phyloP scores from a whole-genome alignment of 2,888 invertebrate species.

The Aphidoletes aphidimyza region DNA sequence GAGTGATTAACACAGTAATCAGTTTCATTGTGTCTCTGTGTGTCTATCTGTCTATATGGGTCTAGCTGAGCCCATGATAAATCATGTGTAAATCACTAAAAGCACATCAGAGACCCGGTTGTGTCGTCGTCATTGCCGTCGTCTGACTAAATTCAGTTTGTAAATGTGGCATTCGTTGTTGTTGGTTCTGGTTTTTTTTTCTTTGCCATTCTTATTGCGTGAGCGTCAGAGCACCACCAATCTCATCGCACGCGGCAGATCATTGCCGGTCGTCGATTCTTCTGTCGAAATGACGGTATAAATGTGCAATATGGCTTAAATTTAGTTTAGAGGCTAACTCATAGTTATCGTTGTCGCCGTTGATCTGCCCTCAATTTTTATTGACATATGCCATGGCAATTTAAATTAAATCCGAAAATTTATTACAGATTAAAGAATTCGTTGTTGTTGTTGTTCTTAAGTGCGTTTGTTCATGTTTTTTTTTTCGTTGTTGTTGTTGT shows the following conservation, averaged over 20 bases:
- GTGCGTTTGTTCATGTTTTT: not conserved
- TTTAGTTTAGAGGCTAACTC: not conserved
- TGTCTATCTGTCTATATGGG: too few relatives aligned
- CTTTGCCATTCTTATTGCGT: constrained; percentile 8
- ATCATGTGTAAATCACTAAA: constrained; percentile 37
- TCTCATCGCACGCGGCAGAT: not conserved
- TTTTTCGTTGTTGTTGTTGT: not conserved
- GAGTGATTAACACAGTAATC: constrained; percentile 46
- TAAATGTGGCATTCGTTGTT: not conserved
- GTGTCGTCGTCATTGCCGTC: not conserved
- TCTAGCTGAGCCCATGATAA: not conserved
- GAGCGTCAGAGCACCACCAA: not conserved
- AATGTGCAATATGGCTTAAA: not conserved
- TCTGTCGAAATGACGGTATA: too few relatives aligned
- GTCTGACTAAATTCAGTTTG: constrained; percentile 8
- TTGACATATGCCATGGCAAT: constrained; percentile 31
- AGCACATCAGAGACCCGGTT: not conserved
- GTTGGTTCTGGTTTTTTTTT: too few relatives aligned
- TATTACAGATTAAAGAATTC: constrained; percentile 22
- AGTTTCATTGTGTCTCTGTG: constrained; percentile 23
- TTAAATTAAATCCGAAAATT: constrained; percentile 45
- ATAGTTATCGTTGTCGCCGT: not conserved
- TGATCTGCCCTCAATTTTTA: constrained; percentile 49
- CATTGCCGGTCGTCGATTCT: not conserved
- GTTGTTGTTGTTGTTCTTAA: not conserved